Percentiles rank a stretch among this genome's conserved stretches.
phyloP scores from a whole-genome alignment of 2,113 vertebrate genomes.

The Cheirogaleus medius region DNA sequence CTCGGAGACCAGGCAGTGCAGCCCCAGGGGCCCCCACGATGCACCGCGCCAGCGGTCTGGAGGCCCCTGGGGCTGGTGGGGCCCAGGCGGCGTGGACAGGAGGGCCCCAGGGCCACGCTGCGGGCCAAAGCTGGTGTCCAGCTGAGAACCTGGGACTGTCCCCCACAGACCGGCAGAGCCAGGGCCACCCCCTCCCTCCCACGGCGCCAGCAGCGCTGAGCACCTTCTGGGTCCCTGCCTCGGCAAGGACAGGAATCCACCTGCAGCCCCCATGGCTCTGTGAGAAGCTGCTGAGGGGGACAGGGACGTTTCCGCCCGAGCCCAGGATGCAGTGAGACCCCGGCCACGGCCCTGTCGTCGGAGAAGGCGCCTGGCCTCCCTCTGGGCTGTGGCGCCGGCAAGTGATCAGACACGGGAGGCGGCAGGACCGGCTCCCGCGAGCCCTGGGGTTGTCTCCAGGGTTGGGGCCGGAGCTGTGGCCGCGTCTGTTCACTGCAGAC shows the following conservation, averaged over 20 bases:
- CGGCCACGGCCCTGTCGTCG: not conserved
- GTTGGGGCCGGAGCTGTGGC: rapidly evolving
- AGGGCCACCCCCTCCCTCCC: not conserved
- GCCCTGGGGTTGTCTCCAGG: not conserved
- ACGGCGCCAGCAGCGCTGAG: not conserved
- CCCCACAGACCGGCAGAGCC: not conserved
- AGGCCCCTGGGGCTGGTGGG: not conserved
- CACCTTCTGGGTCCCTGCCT: not conserved
- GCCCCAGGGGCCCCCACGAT: not conserved
- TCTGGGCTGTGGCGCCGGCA: too few species aligned
- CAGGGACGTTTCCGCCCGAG: not conserved
- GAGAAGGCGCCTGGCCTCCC: not conserved
- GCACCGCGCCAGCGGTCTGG: too few species aligned
- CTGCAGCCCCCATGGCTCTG: too few species aligned
- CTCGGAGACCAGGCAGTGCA: not conserved
- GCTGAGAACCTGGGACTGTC: not conserved
- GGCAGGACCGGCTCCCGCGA: too few species aligned
- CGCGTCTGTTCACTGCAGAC: rapidly evolving
- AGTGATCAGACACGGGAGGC: too few species aligned
- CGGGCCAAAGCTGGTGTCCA: rapidly evolving
- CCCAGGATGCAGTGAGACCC: too few species aligned
- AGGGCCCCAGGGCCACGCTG: too few species aligned
- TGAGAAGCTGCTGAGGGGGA: rapidly evolving
- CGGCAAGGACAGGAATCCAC: not conserved
- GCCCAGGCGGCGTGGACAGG: not conserved